A percentile compares a stretch with the other conserved stretches of the same genome.
Evolutionary conservation across 2,797 vertebrate genomes (phyloP).

Genomic region (Aldrovandia affinis): DNA sequence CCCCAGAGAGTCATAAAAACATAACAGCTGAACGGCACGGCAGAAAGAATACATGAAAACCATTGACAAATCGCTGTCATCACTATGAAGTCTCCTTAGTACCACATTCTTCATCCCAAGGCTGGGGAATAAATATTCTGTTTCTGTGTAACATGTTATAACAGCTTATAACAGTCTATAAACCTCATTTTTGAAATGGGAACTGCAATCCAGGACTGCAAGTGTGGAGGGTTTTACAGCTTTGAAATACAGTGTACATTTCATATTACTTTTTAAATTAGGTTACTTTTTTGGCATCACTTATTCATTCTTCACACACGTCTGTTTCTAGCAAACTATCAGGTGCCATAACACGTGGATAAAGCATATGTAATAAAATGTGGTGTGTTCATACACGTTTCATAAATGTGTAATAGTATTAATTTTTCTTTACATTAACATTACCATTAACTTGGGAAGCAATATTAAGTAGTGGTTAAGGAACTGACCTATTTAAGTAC

Average conservation of each 20-base stretch:
- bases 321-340: background rate
- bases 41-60: background rate
- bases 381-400: no score
- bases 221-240: constrained; percentile 6
- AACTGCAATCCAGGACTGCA: constrained; percentile 5
- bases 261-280: constrained; percentile 4
- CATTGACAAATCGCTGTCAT: background rate
- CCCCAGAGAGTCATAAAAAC: constrained; percentile 29
- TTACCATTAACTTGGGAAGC: no score
- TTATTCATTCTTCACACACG: background rate
- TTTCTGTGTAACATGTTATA: background rate
- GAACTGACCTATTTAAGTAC: background rate
- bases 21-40: constrained; percentile 21
- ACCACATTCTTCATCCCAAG: constrained; percentile 13
- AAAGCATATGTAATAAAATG: background rate
- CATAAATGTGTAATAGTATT: no score
- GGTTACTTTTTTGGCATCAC: background rate
- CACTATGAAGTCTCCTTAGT: background rate
- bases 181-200: background rate
- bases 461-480: background rate
- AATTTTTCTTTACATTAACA: no score
- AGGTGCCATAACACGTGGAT: background rate
- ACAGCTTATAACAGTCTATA: background rate
- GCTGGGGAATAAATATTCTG: background rate
- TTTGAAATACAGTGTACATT: constrained; percentile 15